These are phyloP conservation scores for Xiphophorus couchianus DNA, from an alignment of 2,113 vertebrate genomes.

Conservation along the genomic window DNA sequence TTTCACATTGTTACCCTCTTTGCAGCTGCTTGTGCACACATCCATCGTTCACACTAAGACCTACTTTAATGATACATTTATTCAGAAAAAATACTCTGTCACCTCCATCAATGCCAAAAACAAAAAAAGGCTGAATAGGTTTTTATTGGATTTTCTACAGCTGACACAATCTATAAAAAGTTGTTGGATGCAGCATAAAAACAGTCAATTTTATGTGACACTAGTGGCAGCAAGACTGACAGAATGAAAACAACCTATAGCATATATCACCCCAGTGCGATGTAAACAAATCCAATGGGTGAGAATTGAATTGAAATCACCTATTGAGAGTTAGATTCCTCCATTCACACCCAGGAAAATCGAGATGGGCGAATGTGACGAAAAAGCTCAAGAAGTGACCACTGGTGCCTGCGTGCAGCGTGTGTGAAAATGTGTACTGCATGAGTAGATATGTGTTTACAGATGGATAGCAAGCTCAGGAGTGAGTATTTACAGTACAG, in stretches of 20 bases:
- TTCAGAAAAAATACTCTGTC: conserved; percentile 1
- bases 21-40: background rate
- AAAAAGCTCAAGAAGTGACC: conserved; percentile 67
- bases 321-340: conserved; percentile 90
- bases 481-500: conserved; percentile 59
- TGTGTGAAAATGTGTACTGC: conserved; percentile 24
- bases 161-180: conserved; percentile 44
- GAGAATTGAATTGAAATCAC: conserved; percentile 99
- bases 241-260: conserved; percentile 70
- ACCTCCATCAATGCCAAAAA: conserved; percentile 9
- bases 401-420: conserved; percentile 49
- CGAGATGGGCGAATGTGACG: conserved; percentile 50
- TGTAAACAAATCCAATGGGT: conserved; percentile 91
- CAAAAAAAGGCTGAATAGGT: conserved; percentile 17
- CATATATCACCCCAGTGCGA: conserved; percentile 84
- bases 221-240: conserved; percentile 62
- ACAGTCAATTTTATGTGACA: conserved; percentile 35
- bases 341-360: conserved; percentile 84
- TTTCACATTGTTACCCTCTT: background rate
- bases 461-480: conserved; percentile 50
- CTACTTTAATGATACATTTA: background rate
- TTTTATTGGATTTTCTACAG: conserved; percentile 43
- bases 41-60: background rate
- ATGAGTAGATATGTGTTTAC: conserved; percentile 53
- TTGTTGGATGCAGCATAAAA: conserved; percentile 31